These are phyloP conservation scores for Bagarius yarrelli DNA, from an alignment of 2,113 vertebrate species.

Conservation along the genomic window DNA sequence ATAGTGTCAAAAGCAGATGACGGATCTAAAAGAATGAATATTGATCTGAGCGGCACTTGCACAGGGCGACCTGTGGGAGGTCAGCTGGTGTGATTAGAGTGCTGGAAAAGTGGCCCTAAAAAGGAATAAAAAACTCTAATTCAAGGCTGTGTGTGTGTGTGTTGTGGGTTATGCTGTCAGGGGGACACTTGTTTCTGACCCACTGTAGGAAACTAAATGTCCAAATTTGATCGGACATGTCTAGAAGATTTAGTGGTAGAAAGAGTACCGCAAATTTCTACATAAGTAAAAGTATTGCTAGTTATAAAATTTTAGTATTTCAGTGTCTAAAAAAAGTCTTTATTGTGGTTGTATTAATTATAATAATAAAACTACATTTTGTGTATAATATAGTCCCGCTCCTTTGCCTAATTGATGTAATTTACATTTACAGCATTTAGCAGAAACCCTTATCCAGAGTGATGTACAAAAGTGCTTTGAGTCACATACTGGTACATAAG, in stretches of 20 bases:
- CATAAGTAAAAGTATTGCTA: neutral
- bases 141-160: neutral
- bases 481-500: too few species aligned
- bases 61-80: conserved; percentile 75
- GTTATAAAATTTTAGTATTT: too few species aligned
- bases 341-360: too few species aligned
- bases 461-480: too few species aligned
- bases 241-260: neutral
- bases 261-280: too few species aligned
- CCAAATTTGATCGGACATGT: too few species aligned
- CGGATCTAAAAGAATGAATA: conserved; percentile 84
- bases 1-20: conserved; percentile 81
- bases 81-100: conserved; percentile 75
- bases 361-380: too few species aligned
- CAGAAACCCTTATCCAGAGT: too few species aligned
- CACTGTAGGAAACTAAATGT: neutral
- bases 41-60: conserved; percentile 74
- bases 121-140: conserved; percentile 19
- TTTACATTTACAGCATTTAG: too few species aligned
- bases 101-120: conserved; percentile 56
- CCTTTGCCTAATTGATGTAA: too few species aligned
- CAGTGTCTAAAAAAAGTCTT: too few species aligned
- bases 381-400: too few species aligned
- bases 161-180: neutral
- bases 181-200: neutral